These are phyloP conservation scores for Euplagia quadripunctaria DNA, from an alignment of 2,888 invertebrate species.

Conservation along the genomic window DNA sequence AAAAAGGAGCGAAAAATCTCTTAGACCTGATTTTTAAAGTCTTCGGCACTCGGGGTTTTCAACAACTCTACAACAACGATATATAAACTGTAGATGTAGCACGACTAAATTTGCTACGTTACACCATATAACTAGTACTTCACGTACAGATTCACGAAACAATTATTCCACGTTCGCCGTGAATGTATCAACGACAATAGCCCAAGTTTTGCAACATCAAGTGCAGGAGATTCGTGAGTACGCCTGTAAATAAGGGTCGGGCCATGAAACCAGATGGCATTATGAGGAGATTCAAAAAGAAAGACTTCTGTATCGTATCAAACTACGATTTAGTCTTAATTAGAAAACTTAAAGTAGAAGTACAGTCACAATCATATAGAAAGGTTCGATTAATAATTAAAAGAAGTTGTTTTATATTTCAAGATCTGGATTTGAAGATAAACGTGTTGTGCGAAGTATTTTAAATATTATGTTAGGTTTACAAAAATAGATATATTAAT, in stretches of 20 bases:
- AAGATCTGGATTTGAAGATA: no score
- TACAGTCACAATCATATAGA: no score
- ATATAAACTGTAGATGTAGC: no score
- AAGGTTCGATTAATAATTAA: no score
- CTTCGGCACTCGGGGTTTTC: no score
- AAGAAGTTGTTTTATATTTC: no score
- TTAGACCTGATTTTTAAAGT: no score
- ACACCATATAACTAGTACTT: background rate
- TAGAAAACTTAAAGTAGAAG: background rate
- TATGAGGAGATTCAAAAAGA: constrained; percentile 23
- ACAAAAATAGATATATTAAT: no score
- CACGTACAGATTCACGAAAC: constrained; percentile 49
- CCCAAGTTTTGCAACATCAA: constrained; percentile 66
- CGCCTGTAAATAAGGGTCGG: constrained; percentile 53
- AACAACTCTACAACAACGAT: no score
- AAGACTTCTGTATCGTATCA: background rate
- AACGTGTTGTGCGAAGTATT: no score
- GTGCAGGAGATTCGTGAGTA: constrained; percentile 61
- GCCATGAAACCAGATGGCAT: constrained; percentile 47
- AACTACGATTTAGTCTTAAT: background rate
- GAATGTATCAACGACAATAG: constrained; percentile 71
- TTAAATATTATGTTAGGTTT: no score
- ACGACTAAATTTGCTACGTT: background rate
- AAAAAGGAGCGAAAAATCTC: no score
- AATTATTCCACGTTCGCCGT: constrained; percentile 60